A percentile compares a stretch with the other conserved stretches of the same genome.
Conservation (phyloP, 2,888 invertebrate genomes). For the Eretmocerus hayati region DNA sequence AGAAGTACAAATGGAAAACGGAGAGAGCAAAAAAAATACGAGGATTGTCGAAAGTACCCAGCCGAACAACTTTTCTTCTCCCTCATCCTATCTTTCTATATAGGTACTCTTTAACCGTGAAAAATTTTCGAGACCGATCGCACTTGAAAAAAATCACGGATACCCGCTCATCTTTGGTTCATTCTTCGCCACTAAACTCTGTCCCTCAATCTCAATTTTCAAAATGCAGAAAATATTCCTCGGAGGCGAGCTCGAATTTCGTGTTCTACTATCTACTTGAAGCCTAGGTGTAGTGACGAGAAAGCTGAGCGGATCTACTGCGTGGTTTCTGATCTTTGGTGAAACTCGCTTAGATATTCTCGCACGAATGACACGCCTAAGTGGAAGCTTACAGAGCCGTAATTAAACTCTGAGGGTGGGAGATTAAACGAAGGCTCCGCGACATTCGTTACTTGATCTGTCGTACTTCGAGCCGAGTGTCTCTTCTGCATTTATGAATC, state of each 20-base stretch:
- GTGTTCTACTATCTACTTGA: no score
- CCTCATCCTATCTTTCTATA: background rate
- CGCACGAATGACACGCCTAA: slow-evolving; percentile 15
- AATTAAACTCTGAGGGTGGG: slow-evolving; percentile 16
- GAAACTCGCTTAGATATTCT: no score
- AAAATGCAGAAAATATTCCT: no score
- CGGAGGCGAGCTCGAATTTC: no score
- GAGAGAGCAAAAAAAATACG: background rate
- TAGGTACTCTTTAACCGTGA: slow-evolving; percentile 13
- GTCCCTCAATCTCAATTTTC: slow-evolving; percentile 25
- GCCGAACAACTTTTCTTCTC: background rate
- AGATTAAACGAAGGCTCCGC: background rate
- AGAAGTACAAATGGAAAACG: background rate
- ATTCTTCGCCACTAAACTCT: slow-evolving; percentile 29
- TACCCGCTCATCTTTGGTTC: slow-evolving; percentile 20
- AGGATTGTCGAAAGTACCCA: background rate
- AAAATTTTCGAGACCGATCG: no score
- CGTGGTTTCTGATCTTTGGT: no score
- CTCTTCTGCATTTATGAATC: no score
- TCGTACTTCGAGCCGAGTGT: no score
- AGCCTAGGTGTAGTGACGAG: no score
- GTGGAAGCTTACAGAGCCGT: slow-evolving; percentile 14
- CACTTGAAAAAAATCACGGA: slow-evolving; percentile 15
- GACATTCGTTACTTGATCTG: no score
- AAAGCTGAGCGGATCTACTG: no score